Base-by-base conservation (phyloP, 2,797 vertebrate species). In the Fistularia commersonii region DNA sequence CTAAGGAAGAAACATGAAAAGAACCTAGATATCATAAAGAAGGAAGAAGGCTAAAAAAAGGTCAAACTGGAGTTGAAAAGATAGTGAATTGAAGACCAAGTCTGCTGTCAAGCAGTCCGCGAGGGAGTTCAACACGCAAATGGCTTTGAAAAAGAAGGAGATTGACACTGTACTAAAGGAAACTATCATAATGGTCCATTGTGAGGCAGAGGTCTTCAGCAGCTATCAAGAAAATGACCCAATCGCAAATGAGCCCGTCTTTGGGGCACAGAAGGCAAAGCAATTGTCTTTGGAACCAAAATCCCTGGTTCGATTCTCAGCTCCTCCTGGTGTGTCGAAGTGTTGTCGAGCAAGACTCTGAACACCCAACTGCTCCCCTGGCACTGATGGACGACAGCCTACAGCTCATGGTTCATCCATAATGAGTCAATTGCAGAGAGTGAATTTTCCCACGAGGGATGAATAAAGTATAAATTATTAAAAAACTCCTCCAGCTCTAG, bases 51-150 rank as follows among this genome's bases (percentile, higher is more conserved):
- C 40, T 92, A 95, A 63, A 89, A 92, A 66, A 95, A 82, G 74
- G 76, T 95, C 3, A 95, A 93, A 51, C 77, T 88, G 74, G 96
- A 98, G 74, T 73, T 95, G 64, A 96, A 99, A 99, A 77, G 95
- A 99, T 60, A 34, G 88, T 61, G 91, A 96, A 76, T 74, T 95
- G 87, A 98, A 94, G 87, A 96, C 99, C 78, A 97, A 91, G 49
- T 97, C 94, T 5, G 75, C 84, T 0, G 77, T 99, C 61, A 99
- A 99, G 72, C 93, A 98, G 59, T 67, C 99, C 54, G 89, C 99
- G 93, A 93, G 96, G 65, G 95, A 99, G 82, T 94, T 98, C 78
- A 97, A 96, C 76, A 93, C 94, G 0, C 95, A 98, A 41, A 80
- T 98, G 84, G 92, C 95, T 51, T 79, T 95, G 69, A 99, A 96